A percentile compares a stretch with the other conserved stretches of the same genome.
Conservation (phyloP, 2,888 invertebrate genomes). For the Thyatira batis region DNA sequence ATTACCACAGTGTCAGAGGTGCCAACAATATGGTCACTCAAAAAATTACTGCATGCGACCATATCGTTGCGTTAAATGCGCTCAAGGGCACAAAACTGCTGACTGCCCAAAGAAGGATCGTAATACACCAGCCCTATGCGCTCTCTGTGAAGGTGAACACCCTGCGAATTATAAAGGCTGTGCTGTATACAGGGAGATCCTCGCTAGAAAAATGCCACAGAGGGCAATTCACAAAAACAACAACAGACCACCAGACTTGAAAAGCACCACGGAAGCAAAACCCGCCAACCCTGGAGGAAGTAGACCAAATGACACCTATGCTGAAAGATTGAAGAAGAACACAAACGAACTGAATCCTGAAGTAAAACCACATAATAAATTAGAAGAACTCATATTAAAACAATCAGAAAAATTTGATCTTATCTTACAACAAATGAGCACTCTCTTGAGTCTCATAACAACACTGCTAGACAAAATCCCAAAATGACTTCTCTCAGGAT, state of each 20-base stretch:
- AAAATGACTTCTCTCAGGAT: slow-evolving; percentile 4
- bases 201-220: slow-evolving; percentile 6
- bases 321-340: not conserved
- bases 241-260: not conserved
- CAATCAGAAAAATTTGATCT: slow-evolving; percentile 23
- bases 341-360: not conserved
- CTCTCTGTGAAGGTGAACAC: slow-evolving; percentile 17
- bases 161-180: slow-evolving; percentile 19
- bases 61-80: slow-evolving; percentile 27
- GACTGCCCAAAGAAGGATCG: slow-evolving; percentile 23
- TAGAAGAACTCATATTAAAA: slow-evolving; percentile 12
- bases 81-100: slow-evolving; percentile 21
- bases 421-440: slow-evolving; percentile 15
- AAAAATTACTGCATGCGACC: slow-evolving; percentile 27
- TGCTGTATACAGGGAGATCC: slow-evolving; percentile 18
- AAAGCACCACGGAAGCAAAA: not conserved
- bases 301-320: not conserved
- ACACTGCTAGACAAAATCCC: not conserved
- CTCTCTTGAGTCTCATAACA: not conserved
- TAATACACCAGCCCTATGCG: slow-evolving; percentile 18
- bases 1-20: slow-evolving; percentile 21
- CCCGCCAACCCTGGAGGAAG: not conserved
- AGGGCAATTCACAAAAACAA: not conserved
- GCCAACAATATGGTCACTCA: slow-evolving; percentile 26
- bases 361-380: slow-evolving; percentile 1